Conservation (phyloP, 2,888 invertebrate genomes). For the Lobophora halterata region DNA sequence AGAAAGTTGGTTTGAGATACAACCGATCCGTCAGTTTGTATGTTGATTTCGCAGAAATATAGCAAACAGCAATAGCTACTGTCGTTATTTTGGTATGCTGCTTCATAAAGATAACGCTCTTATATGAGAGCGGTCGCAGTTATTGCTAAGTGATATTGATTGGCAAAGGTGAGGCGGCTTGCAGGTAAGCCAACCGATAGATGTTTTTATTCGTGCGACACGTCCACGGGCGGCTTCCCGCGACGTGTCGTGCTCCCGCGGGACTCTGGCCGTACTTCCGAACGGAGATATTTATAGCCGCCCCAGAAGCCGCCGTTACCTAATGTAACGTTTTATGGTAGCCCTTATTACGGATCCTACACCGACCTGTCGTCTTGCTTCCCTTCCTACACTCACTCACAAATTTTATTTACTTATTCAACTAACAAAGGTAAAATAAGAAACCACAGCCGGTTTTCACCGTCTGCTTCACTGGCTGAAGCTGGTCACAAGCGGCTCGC, state of each 20-base stretch:
- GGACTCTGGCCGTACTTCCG: conserved; percentile 77
- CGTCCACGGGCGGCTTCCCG: conserved; percentile 68
- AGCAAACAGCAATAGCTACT: conserved; percentile 31
- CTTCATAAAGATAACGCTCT: conserved; percentile 58
- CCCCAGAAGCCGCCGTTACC: conserved; percentile 79
- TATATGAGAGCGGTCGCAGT: conserved; percentile 51
- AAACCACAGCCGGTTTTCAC: conserved; percentile 29
- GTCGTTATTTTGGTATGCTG: conserved; percentile 44
- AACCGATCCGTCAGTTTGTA: too few relatives aligned
- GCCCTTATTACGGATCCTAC: conserved; percentile 76
- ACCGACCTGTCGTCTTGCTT: conserved; percentile 55
- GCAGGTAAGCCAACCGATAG: conserved; percentile 45
- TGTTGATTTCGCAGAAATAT: conserved; percentile 35
- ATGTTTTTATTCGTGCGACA: conserved; percentile 77
- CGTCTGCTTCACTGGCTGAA: conserved; percentile 31
- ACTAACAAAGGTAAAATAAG: conserved; percentile 45
- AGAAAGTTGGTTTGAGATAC: too few relatives aligned
- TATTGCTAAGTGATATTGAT: conserved; percentile 75
- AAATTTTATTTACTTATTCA: conserved; percentile 65
- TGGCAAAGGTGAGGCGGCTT: conserved; percentile 51
- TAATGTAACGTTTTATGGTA: conserved; percentile 80
- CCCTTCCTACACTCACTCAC: conserved; percentile 35
- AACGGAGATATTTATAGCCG: conserved; percentile 80
- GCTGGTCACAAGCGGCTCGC: conserved; percentile 61
- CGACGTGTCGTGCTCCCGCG: conserved; percentile 73